Evolutionary conservation across 2,113 vertebrate genomes (phyloP).

Genomic region (Aptenodytes forsteri): DNA sequence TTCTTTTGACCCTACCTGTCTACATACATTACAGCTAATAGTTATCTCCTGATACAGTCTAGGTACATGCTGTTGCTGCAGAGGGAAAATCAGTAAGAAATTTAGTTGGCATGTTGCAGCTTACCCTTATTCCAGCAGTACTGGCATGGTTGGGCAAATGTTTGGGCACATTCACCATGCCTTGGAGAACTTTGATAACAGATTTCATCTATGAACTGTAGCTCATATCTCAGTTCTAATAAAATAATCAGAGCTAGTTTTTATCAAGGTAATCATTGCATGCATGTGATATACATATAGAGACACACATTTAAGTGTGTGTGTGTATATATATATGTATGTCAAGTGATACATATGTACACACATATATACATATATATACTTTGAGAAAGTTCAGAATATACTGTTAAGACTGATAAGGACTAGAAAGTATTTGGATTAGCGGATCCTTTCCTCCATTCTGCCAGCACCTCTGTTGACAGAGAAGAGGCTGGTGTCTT

Average conservation of each 20-base stretch:
- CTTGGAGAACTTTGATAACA: not conserved
- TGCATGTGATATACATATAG: no score
- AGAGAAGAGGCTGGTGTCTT: not conserved
- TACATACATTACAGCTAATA: not conserved
- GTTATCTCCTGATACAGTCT: not conserved
- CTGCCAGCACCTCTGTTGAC: not conserved
- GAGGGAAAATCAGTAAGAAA: not conserved
- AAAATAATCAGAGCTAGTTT: not conserved
- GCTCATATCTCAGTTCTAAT: not conserved
- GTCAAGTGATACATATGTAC: not conserved
- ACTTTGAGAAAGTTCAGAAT: not conserved
- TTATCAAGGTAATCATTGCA: not conserved
- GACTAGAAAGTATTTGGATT: not conserved
- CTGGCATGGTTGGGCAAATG: not conserved
- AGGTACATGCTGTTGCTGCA: not conserved
- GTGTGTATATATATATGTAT: no score
- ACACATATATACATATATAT: not conserved
- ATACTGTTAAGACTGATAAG: not conserved
- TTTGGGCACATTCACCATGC: not conserved
- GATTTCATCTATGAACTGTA: not conserved
- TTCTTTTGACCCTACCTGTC: not conserved
- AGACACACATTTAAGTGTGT: not conserved
- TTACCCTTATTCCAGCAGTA: not conserved
- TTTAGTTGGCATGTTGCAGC: not conserved
- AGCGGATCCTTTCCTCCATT: not conserved